Evolutionary conservation across 37 sponge, comb jelly and placozoan genomes (phyloP).

Genomic region (Bolinopsis microptera): DNA sequence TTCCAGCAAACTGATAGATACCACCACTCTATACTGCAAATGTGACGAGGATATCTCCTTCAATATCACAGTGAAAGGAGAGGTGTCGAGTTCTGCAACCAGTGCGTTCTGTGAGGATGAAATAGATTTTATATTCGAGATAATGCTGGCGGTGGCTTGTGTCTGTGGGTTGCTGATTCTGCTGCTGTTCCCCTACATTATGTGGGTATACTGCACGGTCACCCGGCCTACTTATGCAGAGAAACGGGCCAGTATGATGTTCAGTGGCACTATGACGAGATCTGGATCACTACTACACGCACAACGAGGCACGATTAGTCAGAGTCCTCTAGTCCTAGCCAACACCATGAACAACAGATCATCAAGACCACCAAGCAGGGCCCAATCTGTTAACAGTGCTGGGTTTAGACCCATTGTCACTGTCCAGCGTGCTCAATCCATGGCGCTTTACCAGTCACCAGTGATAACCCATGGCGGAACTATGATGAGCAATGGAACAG

Average conservation of each 20-base stretch:
- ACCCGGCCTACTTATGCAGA: not conserved
- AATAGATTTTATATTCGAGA: not conserved
- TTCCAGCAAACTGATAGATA: not conserved
- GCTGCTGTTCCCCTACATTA: constrained; percentile 18
- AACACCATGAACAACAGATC: not conserved
- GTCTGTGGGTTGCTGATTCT: constrained; percentile 5
- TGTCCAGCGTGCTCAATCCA: not conserved
- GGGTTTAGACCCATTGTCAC: not conserved
- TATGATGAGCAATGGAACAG: not conserved
- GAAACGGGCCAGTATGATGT: not conserved
- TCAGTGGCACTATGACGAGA: not conserved
- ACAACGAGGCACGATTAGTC: constrained; percentile 25
- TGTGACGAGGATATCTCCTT: constrained; percentile 48
- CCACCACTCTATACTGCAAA: not conserved
- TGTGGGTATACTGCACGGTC: constrained; percentile 18
- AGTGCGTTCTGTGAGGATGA: constrained; percentile 16
- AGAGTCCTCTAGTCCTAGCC: constrained; percentile 46
- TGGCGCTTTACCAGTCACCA: not conserved
- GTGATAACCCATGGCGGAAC: too few species aligned
- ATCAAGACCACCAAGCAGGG: not conserved
- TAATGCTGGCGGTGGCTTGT: constrained; percentile 25
- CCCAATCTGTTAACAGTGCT: not conserved
- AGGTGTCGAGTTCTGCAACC: not conserved
- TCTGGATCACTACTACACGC: not conserved
- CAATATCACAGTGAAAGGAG: not conserved